These are phyloP conservation scores for Yponomeuta cagnagella DNA, from an alignment of 2,888 invertebrate species.

Conservation along the genomic window DNA sequence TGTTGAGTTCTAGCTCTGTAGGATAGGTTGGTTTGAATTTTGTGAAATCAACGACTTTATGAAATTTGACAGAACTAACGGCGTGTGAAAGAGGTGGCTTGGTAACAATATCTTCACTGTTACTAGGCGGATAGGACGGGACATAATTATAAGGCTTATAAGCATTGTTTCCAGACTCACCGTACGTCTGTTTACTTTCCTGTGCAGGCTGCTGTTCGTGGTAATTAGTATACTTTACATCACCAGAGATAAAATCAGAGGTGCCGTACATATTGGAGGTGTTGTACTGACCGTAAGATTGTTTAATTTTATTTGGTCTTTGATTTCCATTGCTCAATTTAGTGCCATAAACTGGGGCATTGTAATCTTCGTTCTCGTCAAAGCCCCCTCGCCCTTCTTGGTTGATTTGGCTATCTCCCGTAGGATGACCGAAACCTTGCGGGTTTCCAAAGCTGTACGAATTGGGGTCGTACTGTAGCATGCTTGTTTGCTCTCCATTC, in stretches of 20 bases:
- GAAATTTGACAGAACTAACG: constrained; percentile 41
- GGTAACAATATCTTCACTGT: constrained; percentile 34
- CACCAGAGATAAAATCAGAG: constrained; percentile 32
- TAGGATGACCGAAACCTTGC: constrained; percentile 33
- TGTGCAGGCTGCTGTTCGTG: constrained; percentile 33
- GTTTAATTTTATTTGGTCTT: constrained; percentile 28
- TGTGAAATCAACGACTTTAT: constrained; percentile 59
- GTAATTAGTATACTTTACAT: constrained; percentile 35
- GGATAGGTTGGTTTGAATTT: constrained; percentile 49
- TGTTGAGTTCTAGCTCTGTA: constrained; percentile 44
- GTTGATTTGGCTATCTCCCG: constrained; percentile 30
- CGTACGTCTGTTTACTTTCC: constrained; percentile 37
- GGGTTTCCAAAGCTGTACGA: constrained; percentile 42
- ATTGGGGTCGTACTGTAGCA: constrained; percentile 43
- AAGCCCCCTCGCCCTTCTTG: constrained; percentile 29
- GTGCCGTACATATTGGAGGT: constrained; percentile 38
- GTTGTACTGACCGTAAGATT: constrained; percentile 31
- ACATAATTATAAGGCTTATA: constrained; percentile 36
- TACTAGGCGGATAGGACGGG: constrained; percentile 35
- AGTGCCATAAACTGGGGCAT: constrained; percentile 54
- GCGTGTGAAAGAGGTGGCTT: constrained; percentile 30
- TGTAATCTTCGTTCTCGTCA: constrained; percentile 33
- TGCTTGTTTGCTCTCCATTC: constrained; percentile 38
- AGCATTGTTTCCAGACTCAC: constrained; percentile 29
- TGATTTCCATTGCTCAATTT: constrained; percentile 42